A percentile compares a stretch with the other conserved stretches of the same genome.
phyloP scores from a whole-genome alignment of 2,113 vertebrate genomes.

The Pomatostomus ruficeps region DNA sequence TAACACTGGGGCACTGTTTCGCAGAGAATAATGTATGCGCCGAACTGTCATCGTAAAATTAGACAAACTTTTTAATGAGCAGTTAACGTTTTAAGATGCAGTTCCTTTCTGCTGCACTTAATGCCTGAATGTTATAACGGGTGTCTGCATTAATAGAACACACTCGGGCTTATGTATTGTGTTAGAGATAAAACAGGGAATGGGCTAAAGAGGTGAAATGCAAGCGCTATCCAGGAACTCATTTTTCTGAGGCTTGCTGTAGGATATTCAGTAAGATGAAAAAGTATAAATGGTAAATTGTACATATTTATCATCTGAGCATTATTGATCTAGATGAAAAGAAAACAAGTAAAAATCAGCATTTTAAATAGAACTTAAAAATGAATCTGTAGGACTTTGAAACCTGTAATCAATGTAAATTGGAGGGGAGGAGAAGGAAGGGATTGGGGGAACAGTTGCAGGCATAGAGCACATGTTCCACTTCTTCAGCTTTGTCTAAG shows the following conservation, averaged over 20 bases:
- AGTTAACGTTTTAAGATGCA: neutral
- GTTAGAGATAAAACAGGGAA: neutral
- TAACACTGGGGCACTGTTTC: neutral
- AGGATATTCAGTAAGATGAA: neutral
- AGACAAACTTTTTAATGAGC: slow-evolving; percentile 25
- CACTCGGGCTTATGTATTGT: neutral
- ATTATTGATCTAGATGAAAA: slow-evolving; percentile 42
- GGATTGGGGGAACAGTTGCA: neutral
- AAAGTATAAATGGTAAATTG: neutral
- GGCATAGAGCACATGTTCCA: neutral
- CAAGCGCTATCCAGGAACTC: neutral
- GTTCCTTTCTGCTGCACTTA: neutral
- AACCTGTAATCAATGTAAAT: slow-evolving; percentile 48
- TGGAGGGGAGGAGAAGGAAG: slow-evolving; percentile 22
- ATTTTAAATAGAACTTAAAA: slow-evolving; percentile 49
- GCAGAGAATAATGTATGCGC: neutral
- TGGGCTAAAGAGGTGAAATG: neutral
- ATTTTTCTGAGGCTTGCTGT: neutral
- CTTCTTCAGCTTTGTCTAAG: neutral
- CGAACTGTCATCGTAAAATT: neutral
- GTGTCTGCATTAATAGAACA: neutral
- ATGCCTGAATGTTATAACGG: neutral
- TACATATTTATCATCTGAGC: slow-evolving; percentile 32
- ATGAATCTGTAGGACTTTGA: neutral
- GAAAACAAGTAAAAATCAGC: slow-evolving; percentile 56